Percentiles rank a stretch among this genome's conserved stretches.
Evolutionary conservation across 2,888 invertebrate genomes (phyloP).

Genomic region (Marronus borbonicus): DNA sequence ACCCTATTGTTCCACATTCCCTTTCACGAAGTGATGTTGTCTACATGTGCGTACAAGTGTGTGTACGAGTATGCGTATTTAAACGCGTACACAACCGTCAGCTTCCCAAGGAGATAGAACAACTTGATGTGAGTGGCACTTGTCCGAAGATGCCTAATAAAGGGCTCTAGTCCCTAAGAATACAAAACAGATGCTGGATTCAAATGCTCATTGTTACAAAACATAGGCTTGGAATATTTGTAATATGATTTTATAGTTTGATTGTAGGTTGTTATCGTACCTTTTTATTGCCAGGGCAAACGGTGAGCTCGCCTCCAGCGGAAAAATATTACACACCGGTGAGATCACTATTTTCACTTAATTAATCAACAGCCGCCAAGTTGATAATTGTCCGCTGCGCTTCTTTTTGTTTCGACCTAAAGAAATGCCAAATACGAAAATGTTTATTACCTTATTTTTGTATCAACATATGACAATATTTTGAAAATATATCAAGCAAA

Average conservation of each 20-base stretch:
- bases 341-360: too few relatives aligned
- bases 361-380: too few relatives aligned
- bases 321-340: too few relatives aligned
- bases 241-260: neutral
- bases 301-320: too few relatives aligned
- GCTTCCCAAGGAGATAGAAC: slow-evolving; percentile 8
- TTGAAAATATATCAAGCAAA: too few relatives aligned
- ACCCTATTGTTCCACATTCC: slow-evolving; percentile 40
- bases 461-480: too few relatives aligned
- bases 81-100: slow-evolving; percentile 11
- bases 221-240: neutral
- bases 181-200: neutral
- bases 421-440: too few relatives aligned
- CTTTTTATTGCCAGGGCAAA: too few relatives aligned
- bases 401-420: too few relatives aligned
- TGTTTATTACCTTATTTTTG: too few relatives aligned
- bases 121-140: slow-evolving; percentile 4
- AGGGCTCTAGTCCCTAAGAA: neutral
- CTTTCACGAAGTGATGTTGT: slow-evolving; percentile 21
- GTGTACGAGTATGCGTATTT: slow-evolving; percentile 11
- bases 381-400: too few relatives aligned
- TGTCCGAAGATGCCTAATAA: slow-evolving; percentile 17
- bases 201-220: neutral
- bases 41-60: slow-evolving; percentile 33
- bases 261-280: too few relatives aligned